Percentiles rank a stretch among this genome's conserved stretches.
phyloP scores from a whole-genome alignment of 2,888 invertebrate species.

The Caenorhabditis zanzibari region DNA sequence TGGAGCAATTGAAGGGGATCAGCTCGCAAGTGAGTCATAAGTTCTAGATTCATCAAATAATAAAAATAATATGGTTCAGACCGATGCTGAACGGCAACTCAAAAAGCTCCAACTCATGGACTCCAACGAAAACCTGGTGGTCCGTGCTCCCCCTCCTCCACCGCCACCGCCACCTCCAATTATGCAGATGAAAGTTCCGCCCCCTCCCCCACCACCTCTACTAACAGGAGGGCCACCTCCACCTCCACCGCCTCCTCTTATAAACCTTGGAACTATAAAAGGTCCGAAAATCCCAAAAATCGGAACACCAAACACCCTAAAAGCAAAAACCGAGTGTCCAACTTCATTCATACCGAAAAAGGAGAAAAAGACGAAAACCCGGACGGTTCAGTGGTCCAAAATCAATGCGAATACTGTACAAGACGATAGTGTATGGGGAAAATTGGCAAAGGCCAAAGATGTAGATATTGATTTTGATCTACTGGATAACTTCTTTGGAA shows the following conservation, averaged over 20 bases:
- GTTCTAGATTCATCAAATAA: neutral
- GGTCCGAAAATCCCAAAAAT: neutral
- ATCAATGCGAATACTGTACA: conserved; percentile 50
- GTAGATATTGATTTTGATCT: conserved; percentile 58
- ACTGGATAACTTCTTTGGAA: conserved; percentile 63
- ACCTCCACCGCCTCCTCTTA: conserved; percentile 45
- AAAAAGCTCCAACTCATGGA: conserved; percentile 53
- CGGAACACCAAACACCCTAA: neutral
- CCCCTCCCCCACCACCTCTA: conserved; percentile 59
- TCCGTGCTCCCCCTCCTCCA: conserved; percentile 45
- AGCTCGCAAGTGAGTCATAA: conserved; percentile 33
- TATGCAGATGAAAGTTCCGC: conserved; percentile 22
- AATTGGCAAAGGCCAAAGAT: conserved; percentile 41
- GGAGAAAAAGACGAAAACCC: conserved; percentile 68
- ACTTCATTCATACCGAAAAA: conserved; percentile 65
- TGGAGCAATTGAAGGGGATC: conserved; percentile 40
- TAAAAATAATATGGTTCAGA: conserved; percentile 10
- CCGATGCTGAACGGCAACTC: conserved; percentile 57
- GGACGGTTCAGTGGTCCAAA: conserved; percentile 68
- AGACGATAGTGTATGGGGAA: conserved; percentile 60
- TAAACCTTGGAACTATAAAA: neutral
- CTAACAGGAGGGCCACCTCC: conserved; percentile 32
- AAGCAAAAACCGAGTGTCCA: conserved; percentile 55
- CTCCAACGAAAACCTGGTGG: conserved; percentile 59
- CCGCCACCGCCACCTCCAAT: conserved; percentile 28